A percentile compares a stretch with the other conserved stretches of the same genome.
These are phyloP conservation scores for Leptopterna dolabrata DNA, from an alignment of 2,888 invertebrate genomes.

Conservation along the genomic window DNA sequence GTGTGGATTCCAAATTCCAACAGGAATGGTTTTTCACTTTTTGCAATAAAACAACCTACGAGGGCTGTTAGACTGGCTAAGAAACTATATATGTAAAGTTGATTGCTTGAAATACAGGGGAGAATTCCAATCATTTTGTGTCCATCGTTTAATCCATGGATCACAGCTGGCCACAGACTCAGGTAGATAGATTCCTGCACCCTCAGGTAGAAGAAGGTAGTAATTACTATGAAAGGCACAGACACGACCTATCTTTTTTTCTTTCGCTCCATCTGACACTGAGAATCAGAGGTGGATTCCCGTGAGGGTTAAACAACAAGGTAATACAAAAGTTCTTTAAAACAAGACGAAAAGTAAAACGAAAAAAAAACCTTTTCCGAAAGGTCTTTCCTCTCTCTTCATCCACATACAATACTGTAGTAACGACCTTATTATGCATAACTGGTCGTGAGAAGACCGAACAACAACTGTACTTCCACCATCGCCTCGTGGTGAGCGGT, in stretches of 20 bases:
- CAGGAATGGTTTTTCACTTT: no score
- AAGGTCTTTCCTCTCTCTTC: neutral
- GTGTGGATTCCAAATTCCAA: no score
- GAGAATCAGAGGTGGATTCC: neutral
- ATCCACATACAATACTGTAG: slow-evolving; percentile 19
- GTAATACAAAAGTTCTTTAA: neutral
- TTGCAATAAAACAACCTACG: no score
- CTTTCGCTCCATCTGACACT: neutral
- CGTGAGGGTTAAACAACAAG: neutral
- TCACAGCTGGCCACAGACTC: neutral
- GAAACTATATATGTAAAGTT: no score
- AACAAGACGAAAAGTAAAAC: neutral
- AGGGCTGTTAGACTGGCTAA: no score
- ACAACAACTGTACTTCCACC: neutral
- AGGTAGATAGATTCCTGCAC: neutral
- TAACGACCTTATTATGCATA: slow-evolving; percentile 52
- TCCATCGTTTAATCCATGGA: neutral
- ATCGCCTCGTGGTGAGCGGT: neutral
- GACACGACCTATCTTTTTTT: slow-evolving; percentile 11
- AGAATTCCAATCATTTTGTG: neutral
- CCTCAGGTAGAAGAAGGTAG: neutral
- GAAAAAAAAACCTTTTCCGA: neutral
- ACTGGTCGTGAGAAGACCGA: slow-evolving; percentile 45
- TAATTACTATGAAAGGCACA: slow-evolving; percentile 1
- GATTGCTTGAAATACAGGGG: no score